A percentile compares a stretch with the other conserved stretches of the same genome.
Evolutionary conservation across 2,888 invertebrate species (phyloP).

Genomic region (Pachycephus smyrnensis): DNA sequence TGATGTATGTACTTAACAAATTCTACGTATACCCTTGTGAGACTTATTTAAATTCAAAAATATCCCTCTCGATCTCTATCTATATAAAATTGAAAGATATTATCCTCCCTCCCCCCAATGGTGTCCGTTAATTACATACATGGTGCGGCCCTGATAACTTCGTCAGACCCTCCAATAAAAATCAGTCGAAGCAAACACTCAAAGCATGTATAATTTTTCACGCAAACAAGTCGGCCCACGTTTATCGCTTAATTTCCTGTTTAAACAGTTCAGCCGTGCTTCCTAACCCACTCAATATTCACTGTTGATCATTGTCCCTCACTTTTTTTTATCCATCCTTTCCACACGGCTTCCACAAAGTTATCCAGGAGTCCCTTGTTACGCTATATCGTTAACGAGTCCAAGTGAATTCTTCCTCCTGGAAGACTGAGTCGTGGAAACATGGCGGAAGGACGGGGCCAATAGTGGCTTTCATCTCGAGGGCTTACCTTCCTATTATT

Average conservation of each 20-base stretch:
- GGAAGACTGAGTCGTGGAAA: background rate
- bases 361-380: background rate
- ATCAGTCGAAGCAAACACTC: background rate
- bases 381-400: background rate
- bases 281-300: background rate
- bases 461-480: background rate
- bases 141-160: background rate
- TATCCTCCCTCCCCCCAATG: background rate
- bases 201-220: background rate
- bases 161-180: background rate
- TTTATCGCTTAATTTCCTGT: background rate
- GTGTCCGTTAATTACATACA: background rate
- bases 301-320: background rate
- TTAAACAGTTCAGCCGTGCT: background rate
- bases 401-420: background rate
- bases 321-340: background rate
- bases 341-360: background rate
- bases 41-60: background rate
- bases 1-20: background rate
- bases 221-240: background rate
- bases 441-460: background rate
- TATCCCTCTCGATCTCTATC: background rate
- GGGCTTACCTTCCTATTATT: background rate
- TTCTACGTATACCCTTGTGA: background rate
- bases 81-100: background rate